A percentile compares a stretch with the other conserved stretches of the same genome.
Conservation (phyloP, 35 echinoderm and acorn worm species). For the Patiria miniata region DNA sequence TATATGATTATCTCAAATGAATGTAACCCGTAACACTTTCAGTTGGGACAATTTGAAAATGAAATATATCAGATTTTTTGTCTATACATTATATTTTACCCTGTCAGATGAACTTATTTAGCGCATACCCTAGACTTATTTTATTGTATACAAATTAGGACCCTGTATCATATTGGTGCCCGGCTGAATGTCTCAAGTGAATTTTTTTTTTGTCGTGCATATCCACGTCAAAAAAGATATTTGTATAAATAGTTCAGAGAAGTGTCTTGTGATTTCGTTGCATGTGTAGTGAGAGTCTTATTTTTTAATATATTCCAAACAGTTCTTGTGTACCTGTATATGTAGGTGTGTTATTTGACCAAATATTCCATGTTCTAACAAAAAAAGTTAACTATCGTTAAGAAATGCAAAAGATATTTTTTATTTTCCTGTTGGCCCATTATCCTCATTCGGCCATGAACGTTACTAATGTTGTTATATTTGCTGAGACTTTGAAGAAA, state of each 20-base stretch:
- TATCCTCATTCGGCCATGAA: constrained; percentile 48
- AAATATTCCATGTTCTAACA: constrained; percentile 68
- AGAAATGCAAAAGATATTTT: constrained; percentile 49
- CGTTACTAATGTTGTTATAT: constrained; percentile 54
- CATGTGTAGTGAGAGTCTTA: constrained; percentile 58
- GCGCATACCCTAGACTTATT: constrained; percentile 60
- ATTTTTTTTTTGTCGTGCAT: constrained; percentile 31
- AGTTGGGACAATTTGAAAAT: constrained; percentile 63
- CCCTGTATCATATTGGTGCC: constrained; percentile 51
- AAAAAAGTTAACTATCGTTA: constrained; percentile 42
- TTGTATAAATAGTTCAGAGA: constrained; percentile 72
- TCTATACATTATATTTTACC: constrained; percentile 77
- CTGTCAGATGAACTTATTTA: constrained; percentile 52
- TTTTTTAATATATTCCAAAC: constrained; percentile 81
- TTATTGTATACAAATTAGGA: constrained; percentile 56
- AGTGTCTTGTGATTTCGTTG: constrained; percentile 59
- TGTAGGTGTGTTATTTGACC: constrained; percentile 77
- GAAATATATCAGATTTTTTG: constrained; percentile 78
- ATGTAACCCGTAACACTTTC: constrained; percentile 79
- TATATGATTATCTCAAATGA: constrained; percentile 39
- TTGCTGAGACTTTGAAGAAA: constrained; percentile 55
- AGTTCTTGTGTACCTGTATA: constrained; percentile 76
- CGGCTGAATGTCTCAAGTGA: constrained; percentile 45
- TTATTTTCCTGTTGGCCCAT: constrained; percentile 54
- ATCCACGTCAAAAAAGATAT: constrained; percentile 56